Conservation (phyloP, 92 coral and sea anemone species). For the Zoanthus gigantus region DNA sequence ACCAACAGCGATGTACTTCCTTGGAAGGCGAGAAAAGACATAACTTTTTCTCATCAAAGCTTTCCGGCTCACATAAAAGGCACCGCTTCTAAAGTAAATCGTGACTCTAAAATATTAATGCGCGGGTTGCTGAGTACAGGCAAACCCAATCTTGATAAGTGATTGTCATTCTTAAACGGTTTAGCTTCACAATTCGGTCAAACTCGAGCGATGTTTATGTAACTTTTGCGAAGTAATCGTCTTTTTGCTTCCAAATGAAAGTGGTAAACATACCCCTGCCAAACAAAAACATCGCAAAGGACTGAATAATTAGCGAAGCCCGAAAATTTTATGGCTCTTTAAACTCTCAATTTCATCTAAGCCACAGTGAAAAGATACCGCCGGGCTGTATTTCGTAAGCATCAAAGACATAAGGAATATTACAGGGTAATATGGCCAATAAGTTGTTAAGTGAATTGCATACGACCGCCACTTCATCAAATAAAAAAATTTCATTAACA, state of each 20-base stretch:
- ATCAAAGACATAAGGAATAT: constrained; percentile 67
- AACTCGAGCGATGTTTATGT: constrained; percentile 59
- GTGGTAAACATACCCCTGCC: constrained; percentile 63
- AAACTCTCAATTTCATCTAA: constrained; percentile 73
- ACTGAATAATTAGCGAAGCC: constrained; percentile 48
- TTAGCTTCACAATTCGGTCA: constrained; percentile 61
- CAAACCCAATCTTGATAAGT: constrained; percentile 67
- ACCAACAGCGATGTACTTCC: constrained; percentile 58
- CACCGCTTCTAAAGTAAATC: constrained; percentile 71
- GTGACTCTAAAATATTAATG: constrained; percentile 72
- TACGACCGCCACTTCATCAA: constrained; percentile 90
- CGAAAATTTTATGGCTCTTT: constrained; percentile 72
- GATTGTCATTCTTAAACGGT: constrained; percentile 57
- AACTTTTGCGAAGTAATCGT: constrained; percentile 71
- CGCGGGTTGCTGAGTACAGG: constrained; percentile 57
- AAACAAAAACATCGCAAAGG: constrained; percentile 58
- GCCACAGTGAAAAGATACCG: constrained; percentile 70
- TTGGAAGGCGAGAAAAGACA: constrained; percentile 67
- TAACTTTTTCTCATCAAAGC: constrained; percentile 90
- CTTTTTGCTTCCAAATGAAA: constrained; percentile 73
- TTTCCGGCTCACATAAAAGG: constrained; percentile 81
- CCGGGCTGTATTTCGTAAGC: constrained; percentile 54
- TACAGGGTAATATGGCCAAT: constrained; percentile 81
- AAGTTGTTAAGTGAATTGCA: constrained; percentile 87
- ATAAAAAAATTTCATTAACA: constrained; percentile 93